Percentiles rank a stretch among this genome's conserved stretches.
Evolutionary conservation across 1,140 invertebrate species (phyloP).

Genomic region (Drosophila kurseongensis): DNA sequence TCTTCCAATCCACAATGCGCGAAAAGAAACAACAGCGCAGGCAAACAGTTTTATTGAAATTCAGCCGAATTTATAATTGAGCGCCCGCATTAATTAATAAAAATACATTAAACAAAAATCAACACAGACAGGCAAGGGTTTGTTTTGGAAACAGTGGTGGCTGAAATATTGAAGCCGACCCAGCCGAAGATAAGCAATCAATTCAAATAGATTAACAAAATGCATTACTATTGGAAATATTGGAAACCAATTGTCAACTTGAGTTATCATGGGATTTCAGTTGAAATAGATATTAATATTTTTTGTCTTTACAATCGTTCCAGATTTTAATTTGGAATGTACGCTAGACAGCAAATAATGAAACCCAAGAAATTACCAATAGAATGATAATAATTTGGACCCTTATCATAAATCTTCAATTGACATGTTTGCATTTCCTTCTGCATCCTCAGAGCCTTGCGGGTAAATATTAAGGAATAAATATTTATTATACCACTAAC

Average conservation of each 20-base stretch:
- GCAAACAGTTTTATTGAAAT: constrained; percentile 48
- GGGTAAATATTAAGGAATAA: constrained; percentile 17
- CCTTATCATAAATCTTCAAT: constrained; percentile 10
- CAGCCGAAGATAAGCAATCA: background rate
- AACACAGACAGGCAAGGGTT: constrained; percentile 17
- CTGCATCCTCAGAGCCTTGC: constrained; percentile 9
- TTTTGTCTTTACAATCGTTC: too few species aligned
- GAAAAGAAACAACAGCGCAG: constrained; percentile 6
- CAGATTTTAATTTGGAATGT: background rate
- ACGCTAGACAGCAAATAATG: background rate
- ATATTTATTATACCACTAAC: background rate
- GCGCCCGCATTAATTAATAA: constrained; percentile 59
- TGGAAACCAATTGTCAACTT: too few species aligned
- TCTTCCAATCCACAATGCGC: constrained; percentile 11
- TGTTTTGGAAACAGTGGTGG: constrained; percentile 25
- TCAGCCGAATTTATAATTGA: constrained; percentile 55
- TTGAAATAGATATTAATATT: too few species aligned
- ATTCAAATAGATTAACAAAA: background rate
- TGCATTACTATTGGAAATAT: too few species aligned
- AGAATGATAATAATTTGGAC: constrained; percentile 43
- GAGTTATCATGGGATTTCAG: too few species aligned
- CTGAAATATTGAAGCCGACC: background rate
- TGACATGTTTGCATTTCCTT: constrained; percentile 19
- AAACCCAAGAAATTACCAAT: background rate
- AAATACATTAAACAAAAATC: constrained; percentile 51